Evolutionary conservation across 2,888 invertebrate genomes (phyloP), one percentile per base, ranked within the genome.

Genomic region (Carterocephalus palaemon): DNA sequence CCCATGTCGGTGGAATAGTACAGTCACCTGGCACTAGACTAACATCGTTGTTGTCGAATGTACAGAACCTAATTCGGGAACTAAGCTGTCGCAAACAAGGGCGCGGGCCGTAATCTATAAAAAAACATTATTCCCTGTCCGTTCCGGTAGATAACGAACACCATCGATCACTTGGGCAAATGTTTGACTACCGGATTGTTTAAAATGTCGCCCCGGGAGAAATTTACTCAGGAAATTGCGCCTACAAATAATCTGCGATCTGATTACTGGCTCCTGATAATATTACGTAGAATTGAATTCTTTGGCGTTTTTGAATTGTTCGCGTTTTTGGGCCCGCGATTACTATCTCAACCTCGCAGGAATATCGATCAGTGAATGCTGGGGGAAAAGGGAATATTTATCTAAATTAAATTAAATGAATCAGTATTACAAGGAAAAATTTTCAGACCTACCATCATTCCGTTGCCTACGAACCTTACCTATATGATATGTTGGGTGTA

Each of bases 171-270:
- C 40, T 29, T 41, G 10, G 29, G 40, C 43, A 51, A 51, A 48
- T 51, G 42, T 51, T 51, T 51, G 47, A 38, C 43, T 43, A 36
- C 26, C 28, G 46, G 43, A 48, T 51, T 48, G 47, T 51, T 51
- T 48, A 48, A 51, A 51, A 43, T 46, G 48, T 33, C 40, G 48
- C 40, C n/a, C 37, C 22, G 39, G 31, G 33, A 43, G 48, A 46
- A 48, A 37, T 48, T 51, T 51, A 48, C 43, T 48, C 40, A 39
- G 48, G 40, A 51, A 47, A 49, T 49, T 49, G 43, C 45, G 48
- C 37, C 45, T 45, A 48, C 48, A 51, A 49, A 51, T 45, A 51
- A 38, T 47, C 48, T 33, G 33, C 49, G 37, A 38, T 51, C 48
- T 47, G 43, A 48, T 47, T 48, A 51, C 42, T 15, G 22, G 16